phyloP scores from a whole-genome alignment of 2,113 vertebrate genomes.

The Falco punctatus region DNA sequence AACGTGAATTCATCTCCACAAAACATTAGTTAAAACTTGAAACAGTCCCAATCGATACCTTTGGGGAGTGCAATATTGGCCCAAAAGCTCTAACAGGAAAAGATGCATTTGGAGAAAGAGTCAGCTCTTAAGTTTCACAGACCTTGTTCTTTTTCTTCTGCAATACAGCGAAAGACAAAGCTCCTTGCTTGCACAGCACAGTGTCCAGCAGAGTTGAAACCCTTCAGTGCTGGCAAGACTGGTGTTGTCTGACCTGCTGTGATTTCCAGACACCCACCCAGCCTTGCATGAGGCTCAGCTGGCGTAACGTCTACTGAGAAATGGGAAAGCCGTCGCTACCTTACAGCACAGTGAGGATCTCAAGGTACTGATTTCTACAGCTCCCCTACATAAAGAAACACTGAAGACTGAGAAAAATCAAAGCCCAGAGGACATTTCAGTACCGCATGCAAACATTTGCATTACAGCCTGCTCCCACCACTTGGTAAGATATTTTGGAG shows the following conservation, averaged over 20 bases:
- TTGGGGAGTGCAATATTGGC: background rate
- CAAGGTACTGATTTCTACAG: background rate
- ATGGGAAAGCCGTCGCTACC: rapidly evolving
- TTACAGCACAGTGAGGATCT: rapidly evolving
- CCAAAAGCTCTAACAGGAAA: background rate
- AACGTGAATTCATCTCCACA: background rate
- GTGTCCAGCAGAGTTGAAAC: background rate
- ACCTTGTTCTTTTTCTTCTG: background rate
- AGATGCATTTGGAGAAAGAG: background rate
- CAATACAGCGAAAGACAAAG: rapidly evolving
- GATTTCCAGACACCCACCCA: background rate
- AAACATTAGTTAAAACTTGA: background rate
- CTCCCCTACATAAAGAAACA: rapidly evolving
- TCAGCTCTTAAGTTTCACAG: background rate
- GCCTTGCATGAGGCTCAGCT: background rate
- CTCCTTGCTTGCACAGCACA: too few species aligned
- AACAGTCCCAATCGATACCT: background rate
- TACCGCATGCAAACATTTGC: rapidly evolving
- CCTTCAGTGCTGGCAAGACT: rapidly evolving
- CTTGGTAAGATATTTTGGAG: background rate
- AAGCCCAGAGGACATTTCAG: background rate
- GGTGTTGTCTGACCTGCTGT: background rate
- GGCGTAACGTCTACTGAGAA: rapidly evolving
- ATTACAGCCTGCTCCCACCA: background rate
- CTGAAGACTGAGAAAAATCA: background rate